Evolutionary conservation across 2,797 vertebrate species (phyloP), one percentile per base, ranked within the genome.

Genomic region (Sebastolobus alascanus): DNA sequence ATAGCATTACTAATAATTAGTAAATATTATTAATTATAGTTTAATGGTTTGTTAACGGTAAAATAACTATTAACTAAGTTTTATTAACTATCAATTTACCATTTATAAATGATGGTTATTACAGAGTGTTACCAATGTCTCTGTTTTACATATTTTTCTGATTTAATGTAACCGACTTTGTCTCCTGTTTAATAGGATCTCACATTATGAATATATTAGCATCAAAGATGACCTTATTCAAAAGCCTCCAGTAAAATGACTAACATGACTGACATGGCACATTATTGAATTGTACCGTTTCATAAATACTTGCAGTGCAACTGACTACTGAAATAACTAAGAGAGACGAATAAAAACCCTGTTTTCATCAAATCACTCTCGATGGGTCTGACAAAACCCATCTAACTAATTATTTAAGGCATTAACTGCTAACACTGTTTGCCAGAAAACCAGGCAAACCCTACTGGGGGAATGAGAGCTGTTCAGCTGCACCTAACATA

Each of bases 211-310:
- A 74, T 27, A 8, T 38, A 69, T 56, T 40, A 31, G 18, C 61
- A 75, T 75, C 56, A 75, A 68, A 76, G 20, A 65, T 79, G 54
- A 77, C 54, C 78, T 80, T 69, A 69, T 56, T 38, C 3, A 8
- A 75, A 82, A 54, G 79, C 66, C 73, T 66, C 50, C 18, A 71
- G 69, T 60, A 37, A 52, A 72, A 71, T 43, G 18, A 78, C 11
- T 38, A 29, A 29, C 13, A 52, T 29, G 8, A 37, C 11, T 68
- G 18, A 56, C 54, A n/a, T 18, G 4, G 14, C 7, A 27, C 14
- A 33, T 75, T 52, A 63, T 10, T 72, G n/a, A 58, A 69, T 22
- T 59, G 33, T 16, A 40, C 13, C 14, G 56, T 22, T 64, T 66
- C 58, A 27, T 58, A 68, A 82, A 82, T 40, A 55, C 27, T 73